Conservation (phyloP, 2,888 invertebrate species). For the Acanthosepion lycidas region DNA sequence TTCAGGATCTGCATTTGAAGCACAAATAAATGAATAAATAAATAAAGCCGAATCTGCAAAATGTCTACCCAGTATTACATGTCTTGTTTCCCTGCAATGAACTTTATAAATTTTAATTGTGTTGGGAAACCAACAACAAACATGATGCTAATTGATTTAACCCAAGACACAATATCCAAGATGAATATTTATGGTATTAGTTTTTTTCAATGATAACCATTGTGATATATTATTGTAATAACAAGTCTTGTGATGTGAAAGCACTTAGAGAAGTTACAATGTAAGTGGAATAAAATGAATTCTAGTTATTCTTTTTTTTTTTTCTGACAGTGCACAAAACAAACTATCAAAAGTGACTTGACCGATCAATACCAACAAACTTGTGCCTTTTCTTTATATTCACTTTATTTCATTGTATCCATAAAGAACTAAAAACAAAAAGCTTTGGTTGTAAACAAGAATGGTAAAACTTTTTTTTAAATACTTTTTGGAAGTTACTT, state of each 20-base stretch:
- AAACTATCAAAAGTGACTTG: neutral
- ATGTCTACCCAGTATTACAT: neutral
- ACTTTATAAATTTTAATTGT: neutral
- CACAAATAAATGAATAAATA: neutral
- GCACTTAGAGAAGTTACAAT: neutral
- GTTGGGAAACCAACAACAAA: neutral
- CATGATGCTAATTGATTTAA: neutral
- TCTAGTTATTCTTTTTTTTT: neutral
- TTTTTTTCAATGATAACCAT: neutral
- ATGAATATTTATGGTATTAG: neutral
- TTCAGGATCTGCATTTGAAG: neutral
- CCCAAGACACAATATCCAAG: neutral
- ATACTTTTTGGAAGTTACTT: neutral
- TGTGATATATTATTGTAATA: neutral
- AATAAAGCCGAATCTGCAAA: neutral
- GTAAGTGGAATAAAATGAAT: neutral
- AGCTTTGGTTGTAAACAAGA: no score
- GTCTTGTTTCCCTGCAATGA: neutral
- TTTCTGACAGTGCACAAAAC: neutral
- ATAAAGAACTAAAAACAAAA: neutral
- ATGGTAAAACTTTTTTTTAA: neutral
- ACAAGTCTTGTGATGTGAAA: neutral
- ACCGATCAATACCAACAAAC: neutral
- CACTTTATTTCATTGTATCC: neutral
- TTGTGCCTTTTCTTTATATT: neutral